A percentile compares a stretch with the other conserved stretches of the same genome.
These are phyloP conservation scores for Marmota flaviventris DNA, from an alignment of 2,113 vertebrate genomes.

Conservation along the genomic window DNA sequence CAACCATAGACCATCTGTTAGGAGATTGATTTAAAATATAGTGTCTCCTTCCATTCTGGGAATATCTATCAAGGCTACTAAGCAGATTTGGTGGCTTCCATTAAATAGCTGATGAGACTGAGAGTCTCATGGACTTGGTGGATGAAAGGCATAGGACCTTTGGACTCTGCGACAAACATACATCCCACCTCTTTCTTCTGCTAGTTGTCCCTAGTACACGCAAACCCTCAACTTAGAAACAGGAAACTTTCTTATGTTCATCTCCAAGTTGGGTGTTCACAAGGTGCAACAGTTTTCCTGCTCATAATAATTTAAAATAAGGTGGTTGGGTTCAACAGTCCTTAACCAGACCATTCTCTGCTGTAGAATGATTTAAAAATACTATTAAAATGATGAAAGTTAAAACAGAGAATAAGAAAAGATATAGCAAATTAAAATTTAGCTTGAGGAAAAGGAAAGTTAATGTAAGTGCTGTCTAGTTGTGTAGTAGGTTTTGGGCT, in stretches of 20 bases:
- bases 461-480: conserved; percentile 22
- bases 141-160: fast-evolving
- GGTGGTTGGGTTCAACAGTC: background rate
- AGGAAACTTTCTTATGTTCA: background rate
- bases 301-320: background rate
- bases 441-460: conserved; percentile 34
- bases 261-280: conserved; percentile 10
- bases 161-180: background rate
- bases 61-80: background rate
- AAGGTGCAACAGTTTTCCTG: background rate
- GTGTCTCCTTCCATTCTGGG: conserved; percentile 20
- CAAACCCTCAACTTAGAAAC: background rate
- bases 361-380: background rate
- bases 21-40: background rate
- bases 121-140: background rate
- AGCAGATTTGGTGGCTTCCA: background rate
- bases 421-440: background rate
- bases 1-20: background rate
- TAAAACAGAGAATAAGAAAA: background rate
- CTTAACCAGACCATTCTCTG: background rate
- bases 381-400: conserved; percentile 10
- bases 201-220: background rate
- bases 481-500: background rate
- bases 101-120: background rate
- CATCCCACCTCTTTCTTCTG: background rate